phyloP scores from a whole-genome alignment of 2,888 invertebrate genomes.

The Tanytarsus gracilentus region DNA sequence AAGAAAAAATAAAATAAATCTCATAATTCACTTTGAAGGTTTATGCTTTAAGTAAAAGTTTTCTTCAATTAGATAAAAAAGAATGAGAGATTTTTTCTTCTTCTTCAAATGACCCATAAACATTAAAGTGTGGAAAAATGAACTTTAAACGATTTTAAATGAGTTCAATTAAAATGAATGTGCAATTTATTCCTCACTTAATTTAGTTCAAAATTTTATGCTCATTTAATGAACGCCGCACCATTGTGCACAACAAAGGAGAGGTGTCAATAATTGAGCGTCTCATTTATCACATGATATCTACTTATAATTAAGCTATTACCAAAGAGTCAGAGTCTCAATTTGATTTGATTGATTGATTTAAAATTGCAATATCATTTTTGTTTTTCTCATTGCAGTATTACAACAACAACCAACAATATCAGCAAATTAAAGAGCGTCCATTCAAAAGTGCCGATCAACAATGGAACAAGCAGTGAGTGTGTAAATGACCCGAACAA shows the following conservation, averaged over 20 bases:
- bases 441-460: constrained; percentile 7
- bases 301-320: constrained; percentile 8
- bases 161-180: too few species aligned
- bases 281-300: neutral
- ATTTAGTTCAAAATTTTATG: neutral
- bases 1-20: too few species aligned
- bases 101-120: too few species aligned
- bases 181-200: neutral
- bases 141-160: too few species aligned
- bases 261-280: too few species aligned
- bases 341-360: constrained; percentile 1
- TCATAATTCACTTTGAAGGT: too few species aligned
- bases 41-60: too few species aligned
- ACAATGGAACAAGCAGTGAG: constrained; percentile 12
- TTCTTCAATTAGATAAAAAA: too few species aligned
- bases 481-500: neutral
- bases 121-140: too few species aligned
- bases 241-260: too few species aligned
- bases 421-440: neutral
- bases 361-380: too few species aligned
- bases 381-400: constrained; percentile 5
- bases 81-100: too few species aligned
- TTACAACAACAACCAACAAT: constrained; percentile 18
- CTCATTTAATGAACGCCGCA: neutral
- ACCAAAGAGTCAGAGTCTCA: neutral